Base-by-base conservation (phyloP, 2,113 vertebrate genomes). In the Dipodomys ordii region DNA sequence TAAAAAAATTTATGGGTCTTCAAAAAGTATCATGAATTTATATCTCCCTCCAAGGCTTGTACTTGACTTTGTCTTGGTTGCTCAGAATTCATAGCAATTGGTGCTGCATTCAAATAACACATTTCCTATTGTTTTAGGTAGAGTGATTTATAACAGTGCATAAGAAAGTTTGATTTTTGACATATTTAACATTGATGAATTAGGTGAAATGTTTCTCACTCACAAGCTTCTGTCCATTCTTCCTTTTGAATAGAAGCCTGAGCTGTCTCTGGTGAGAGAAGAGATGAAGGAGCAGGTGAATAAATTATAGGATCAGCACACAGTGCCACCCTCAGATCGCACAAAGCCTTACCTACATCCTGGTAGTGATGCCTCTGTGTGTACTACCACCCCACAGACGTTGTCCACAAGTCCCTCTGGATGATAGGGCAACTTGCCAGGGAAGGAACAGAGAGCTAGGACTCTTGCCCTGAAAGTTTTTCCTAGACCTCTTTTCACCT, bases 121-220 rank as follows among this genome's bases (percentile, higher is more conserved):
- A 94, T 97, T 98, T 97, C 77, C 87, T 82, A 83, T 79, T 94
- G 35, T 93, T 93, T 95, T 96, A 95, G 76, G 82, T 71, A 93
- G 83, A 79, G 46, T 96, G 93, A 97, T 97, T 97, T 97, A 96
- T 94, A 94, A 89, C 69, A 77, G 23, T 85, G n/a, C 0, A 0
- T 87, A 32, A 92, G 46, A 94, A 88, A 44, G 76, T 95, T 95
- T 96, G 77, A 92, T 95, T 97, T 97, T 96, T 97, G 90, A 95
- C 91, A 93, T 94, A 79, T 22, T 97, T 97, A 97, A 97, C 88
- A 72, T 57, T 94, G 95, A 97, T 92, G 88, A 97, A 96, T 97
- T 97, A 94, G 88, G 89, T 94, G 87, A 97, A 97, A 93, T 96
- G 95, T 95, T 97, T 97, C 94, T 97, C 87, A 76, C 15, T 94